These are phyloP conservation scores for Crenichthys baileyi DNA, from an alignment of 2,797 vertebrate genomes.

Conservation along the genomic window DNA sequence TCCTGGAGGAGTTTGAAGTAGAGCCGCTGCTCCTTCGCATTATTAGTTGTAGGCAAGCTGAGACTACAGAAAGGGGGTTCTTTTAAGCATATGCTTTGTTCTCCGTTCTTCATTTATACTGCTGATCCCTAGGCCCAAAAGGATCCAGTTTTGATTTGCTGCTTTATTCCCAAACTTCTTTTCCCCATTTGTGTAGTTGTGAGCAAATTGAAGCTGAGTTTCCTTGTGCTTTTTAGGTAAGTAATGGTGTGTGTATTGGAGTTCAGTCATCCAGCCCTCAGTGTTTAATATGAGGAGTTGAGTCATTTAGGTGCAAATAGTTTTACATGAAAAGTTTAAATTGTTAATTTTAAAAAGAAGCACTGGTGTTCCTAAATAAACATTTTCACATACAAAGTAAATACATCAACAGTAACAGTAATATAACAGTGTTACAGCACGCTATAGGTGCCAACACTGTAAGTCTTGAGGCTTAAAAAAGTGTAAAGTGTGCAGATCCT, in stretches of 20 bases:
- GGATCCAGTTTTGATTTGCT: background rate
- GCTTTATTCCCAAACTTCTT: background rate
- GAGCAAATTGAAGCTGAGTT: background rate
- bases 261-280: background rate
- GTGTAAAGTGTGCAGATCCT: slow-evolving; percentile 7
- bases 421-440: background rate
- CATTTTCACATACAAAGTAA: background rate
- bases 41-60: background rate
- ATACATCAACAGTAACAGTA: background rate
- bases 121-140: background rate
- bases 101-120: too few species aligned
- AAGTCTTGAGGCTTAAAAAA: background rate
- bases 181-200: background rate
- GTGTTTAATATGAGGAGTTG: background rate
- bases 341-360: background rate
- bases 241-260: background rate
- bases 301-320: background rate
- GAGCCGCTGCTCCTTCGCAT: background rate
- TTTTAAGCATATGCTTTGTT: too few species aligned
- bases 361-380: background rate
- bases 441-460: background rate
- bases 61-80: background rate
- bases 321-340: background rate
- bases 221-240: background rate
- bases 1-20: too few species aligned